Base-by-base conservation (phyloP, 1,140 invertebrate species). In the Maconellicoccus hirsutus region DNA sequence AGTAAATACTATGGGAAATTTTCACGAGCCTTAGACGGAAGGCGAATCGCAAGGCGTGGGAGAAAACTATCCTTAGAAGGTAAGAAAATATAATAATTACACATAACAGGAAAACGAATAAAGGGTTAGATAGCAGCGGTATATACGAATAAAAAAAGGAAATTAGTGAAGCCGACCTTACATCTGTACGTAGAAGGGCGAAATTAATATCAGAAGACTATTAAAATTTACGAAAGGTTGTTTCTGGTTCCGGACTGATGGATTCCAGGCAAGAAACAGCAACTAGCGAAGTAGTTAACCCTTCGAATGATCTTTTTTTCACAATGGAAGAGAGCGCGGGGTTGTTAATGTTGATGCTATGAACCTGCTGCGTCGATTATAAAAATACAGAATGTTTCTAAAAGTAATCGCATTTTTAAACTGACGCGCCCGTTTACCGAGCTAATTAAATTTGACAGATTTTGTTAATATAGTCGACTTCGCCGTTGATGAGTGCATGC, bases 171-270 rank as follows among this genome's bases (percentile, higher is more conserved):
- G 61, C 61, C 61, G 61, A 66, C 61, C 61, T 66, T 66, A 66
- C 61, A 66, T 66, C 25, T 66, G 61, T 66, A 52, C 6, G 22
- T 22, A 66, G 10, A 26, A 66, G 61, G 61, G 61, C 61, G 21
- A 66, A 66, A 66, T 66, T 66, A 66, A 23, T 26, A 66, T 66
- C 61, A 66, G 61, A 66, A 66, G 61, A 66, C 61, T 66, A 66
- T 66, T 66, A 66, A 66, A 66, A 66, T 66, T 25, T 66, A 66
- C 61, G 61, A 66, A 66, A 26, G 61, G 21, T 66, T 66, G 61
- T 52, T 52, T 52, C 42, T 66, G 61, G 61, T 66, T 66, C 61
- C 61, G 61, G 61, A 10, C 61, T 23, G 61, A 26, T 23, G 61
- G 25, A 66, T 26, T 66, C 61, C 61, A 52, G 42, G 42, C 42